Evolutionary conservation across 2,888 invertebrate genomes (phyloP), one percentile per base, ranked within the genome.

Genomic region (Stenotaenia linearis): DNA sequence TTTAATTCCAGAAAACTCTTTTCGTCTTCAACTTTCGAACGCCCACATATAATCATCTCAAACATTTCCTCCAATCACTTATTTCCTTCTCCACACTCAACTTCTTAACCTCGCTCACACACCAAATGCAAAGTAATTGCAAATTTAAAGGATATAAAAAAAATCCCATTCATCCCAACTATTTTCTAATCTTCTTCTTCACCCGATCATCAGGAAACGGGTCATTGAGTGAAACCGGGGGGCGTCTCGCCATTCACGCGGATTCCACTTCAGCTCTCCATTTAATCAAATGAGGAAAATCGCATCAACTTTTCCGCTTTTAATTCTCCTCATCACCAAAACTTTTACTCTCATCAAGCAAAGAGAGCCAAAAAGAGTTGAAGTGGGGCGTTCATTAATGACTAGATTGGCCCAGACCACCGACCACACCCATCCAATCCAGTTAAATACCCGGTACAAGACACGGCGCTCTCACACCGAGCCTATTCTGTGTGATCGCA

Each of bases 281-380:
- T 56, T 56, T 56, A 56, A 56, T 56, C 56, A 56, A 56, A 56
- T 56, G 18, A 56, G 21, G 18, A 56, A 56, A 56, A 56, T 56
- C 56, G 56, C 56, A 56, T 56, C 56, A 56, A 56, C 56, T 56
- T 56, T 56, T 56, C 56, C 56, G 56, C 56, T 56, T 56, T 56
- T 56, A 56, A 56, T 56, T 56, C 56, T 56, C 56, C 21, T 56
- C 56, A 0, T 56, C 56, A 18, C 21, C 56, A 18, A 56, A 56
- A n/a, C n/a, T n/a, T n/a, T n/a, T n/a, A n/a, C 21, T 56, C 56
- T 56, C 56, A 56, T 56, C 56, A 56, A 21, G 18, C 21, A 56
- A 56, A 23, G 23, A 21, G 50, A n/a, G 50, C 15, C 37, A 37
- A 37, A 37, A 50, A 18, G 56, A 56, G 56, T 23, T 23, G 9